Conservation (phyloP, 2,888 invertebrate species). For the Folsomia candida region DNA sequence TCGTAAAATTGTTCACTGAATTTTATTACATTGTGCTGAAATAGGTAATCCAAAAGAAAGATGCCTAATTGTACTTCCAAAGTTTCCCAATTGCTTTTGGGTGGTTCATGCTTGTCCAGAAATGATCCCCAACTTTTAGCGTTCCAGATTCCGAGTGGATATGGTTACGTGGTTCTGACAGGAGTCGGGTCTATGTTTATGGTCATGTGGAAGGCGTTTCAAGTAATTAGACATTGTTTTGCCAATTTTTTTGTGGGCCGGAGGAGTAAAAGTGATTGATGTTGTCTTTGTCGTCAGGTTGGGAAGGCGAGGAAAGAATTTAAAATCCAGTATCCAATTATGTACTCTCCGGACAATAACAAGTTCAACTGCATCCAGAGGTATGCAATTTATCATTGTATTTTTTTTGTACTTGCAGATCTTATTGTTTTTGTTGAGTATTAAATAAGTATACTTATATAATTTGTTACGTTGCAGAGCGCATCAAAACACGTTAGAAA, state of each 20-base stretch:
- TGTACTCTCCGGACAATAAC: conserved; percentile 56
- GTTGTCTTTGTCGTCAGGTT: conserved; percentile 47
- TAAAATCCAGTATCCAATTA: conserved; percentile 55
- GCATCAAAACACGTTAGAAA: conserved; percentile 51
- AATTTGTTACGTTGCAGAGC: conserved; percentile 30
- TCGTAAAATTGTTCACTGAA: too few species aligned
- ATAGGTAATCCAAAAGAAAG: too few species aligned
- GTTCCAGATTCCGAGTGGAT: conserved; percentile 52
- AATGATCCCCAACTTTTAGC: conserved; percentile 26
- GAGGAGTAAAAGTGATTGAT: background rate
- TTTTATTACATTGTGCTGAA: too few species aligned
- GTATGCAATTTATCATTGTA: conserved; percentile 22
- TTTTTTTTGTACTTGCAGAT: background rate
- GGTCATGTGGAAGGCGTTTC: conserved; percentile 53
- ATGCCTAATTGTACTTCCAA: conserved; percentile 24
- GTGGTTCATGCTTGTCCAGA: conserved; percentile 37
- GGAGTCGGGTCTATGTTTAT: conserved; percentile 53
- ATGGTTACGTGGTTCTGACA: conserved; percentile 54
- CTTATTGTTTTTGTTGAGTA: too few species aligned
- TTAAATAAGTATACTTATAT: too few species aligned
- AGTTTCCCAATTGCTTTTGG: conserved; percentile 33
- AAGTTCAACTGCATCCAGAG: conserved; percentile 57
- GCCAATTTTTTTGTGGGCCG: background rate
- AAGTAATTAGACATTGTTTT: conserved; percentile 51
- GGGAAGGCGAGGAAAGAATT: conserved; percentile 53